Conservation (phyloP, 2,888 invertebrate genomes). For the Coremacera marginata region DNA sequence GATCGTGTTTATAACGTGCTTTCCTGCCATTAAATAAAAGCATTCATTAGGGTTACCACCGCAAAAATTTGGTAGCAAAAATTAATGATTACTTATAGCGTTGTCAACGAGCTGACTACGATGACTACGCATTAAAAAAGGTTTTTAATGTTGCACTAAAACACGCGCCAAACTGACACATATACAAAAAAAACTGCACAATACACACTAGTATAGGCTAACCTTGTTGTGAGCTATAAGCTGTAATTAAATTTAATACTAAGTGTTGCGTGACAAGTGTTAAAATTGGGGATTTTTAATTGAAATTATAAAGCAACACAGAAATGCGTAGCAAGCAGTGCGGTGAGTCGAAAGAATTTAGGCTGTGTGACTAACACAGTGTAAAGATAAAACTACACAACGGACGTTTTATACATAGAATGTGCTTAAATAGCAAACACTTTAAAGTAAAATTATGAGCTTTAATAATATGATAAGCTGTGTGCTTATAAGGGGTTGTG, state of each 20-base stretch:
- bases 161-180: not conserved
- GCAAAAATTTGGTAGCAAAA: not conserved
- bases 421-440: too few relatives aligned
- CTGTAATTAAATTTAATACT: constrained; percentile 15
- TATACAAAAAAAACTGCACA: not conserved
- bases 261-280: constrained; percentile 14
- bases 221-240: not conserved
- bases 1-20: too few relatives aligned
- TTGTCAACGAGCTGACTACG: constrained; percentile 11
- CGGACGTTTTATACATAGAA: too few relatives aligned
- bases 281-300: constrained; percentile 33
- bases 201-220: too few relatives aligned
- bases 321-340: not conserved
- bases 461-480: too few relatives aligned
- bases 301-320: constrained; percentile 14
- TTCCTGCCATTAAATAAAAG: not conserved
- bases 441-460: too few relatives aligned
- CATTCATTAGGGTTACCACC: not conserved
- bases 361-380: too few relatives aligned
- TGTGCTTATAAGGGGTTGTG: too few relatives aligned
- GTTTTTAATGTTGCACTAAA: not conserved
- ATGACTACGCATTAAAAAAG: not conserved
- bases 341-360: not conserved
- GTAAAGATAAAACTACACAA: too few relatives aligned
- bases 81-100: constrained; percentile 4